phyloP scores from a whole-genome alignment of 2,888 invertebrate species.

The Drosophila neonasuta region DNA sequence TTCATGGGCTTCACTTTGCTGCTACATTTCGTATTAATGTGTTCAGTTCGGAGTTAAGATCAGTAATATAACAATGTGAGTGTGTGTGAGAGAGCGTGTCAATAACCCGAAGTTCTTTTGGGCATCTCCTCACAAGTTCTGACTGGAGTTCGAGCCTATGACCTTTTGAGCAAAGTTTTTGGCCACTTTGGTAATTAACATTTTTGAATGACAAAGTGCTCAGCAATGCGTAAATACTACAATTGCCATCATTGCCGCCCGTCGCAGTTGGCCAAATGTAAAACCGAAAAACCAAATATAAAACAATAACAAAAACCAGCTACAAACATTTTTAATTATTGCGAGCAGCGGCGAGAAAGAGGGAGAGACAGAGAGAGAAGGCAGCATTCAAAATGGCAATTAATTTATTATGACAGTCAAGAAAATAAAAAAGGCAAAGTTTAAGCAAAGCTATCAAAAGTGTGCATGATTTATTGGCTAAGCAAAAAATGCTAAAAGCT shows the following conservation, averaged over 20 bases:
- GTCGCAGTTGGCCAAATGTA: conserved; percentile 59
- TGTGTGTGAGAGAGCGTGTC: conserved; percentile 44
- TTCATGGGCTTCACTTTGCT: conserved; percentile 38
- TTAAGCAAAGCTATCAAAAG: conserved; percentile 22
- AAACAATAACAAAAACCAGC: conserved; percentile 28
- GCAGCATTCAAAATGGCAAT: conserved; percentile 35
- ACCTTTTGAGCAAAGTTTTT: conserved; percentile 58
- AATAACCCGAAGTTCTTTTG: conserved; percentile 56
- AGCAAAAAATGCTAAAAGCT: conserved; percentile 5
- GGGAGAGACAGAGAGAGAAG: not conserved
- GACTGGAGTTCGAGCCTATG: conserved; percentile 46
- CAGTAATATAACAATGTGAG: conserved; percentile 8
- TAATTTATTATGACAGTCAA: conserved; percentile 60
- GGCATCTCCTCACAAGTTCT: conserved; percentile 35
- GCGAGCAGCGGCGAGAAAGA: not conserved
- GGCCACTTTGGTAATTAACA: conserved; percentile 58
- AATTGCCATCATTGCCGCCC: conserved; percentile 64
- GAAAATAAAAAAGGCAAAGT: conserved; percentile 12
- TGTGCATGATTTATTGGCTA: conserved; percentile 44
- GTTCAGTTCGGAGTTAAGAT: conserved; percentile 15
- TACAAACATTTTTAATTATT: conserved; percentile 49
- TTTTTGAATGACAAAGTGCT: conserved; percentile 72
- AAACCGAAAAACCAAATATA: conserved; percentile 30
- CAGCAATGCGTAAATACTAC: conserved; percentile 77
- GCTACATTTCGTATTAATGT: conserved; percentile 15